Evolutionary conservation across 2,113 vertebrate genomes (phyloP), one percentile per base, ranked within the genome.

Genomic region (Oncorhynchus masou): DNA sequence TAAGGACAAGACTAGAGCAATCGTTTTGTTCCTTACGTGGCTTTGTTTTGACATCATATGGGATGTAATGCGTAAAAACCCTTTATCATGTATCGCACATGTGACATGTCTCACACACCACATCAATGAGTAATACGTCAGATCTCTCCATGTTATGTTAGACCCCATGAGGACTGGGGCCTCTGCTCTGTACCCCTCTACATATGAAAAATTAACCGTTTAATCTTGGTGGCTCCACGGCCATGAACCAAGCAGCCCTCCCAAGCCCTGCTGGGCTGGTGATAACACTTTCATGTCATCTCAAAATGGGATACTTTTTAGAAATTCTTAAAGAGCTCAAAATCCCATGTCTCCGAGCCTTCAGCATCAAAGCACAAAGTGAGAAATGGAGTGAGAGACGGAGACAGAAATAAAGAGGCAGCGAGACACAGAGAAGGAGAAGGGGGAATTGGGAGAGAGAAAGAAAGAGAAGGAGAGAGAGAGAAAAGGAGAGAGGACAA

Each of bases 261-360:
- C 65, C 34, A 60, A 31, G 51, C 82, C 76, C 70, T 60, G 24
- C 12, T 3, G 79, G 67, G 7, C 66, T 2, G 27, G 20, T 79
- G 59, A 59, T 74, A 75, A 70, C n/a, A 27, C 77, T 70, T 83
- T 85, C 69, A 75, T 82, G 79, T 77, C 59, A 64, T 76, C 73
- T 68, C 70, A 62, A 83, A 76, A 82, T 48, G 54, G 1, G 39
- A 70, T 75, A 81, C 49, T 83, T 81, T 71, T 75, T 79, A 74
- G 77, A 74, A 86, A 88, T 86, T 79, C 66, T 76, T 84, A 80
- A 88, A 85, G 82, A 78, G 81, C 72, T 57, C 71, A 84, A 80
- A 84, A 84, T 78, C 75, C 71, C 0, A 9, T 19, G 25, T 74
- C 62, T 79, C 79, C 67, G 74, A 57, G 51, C 76, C 76, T 73